Percentiles rank a stretch among this genome's conserved stretches.
Evolutionary conservation across 1,140 invertebrate species (phyloP).

Genomic region (Ceratina calcarata): DNA sequence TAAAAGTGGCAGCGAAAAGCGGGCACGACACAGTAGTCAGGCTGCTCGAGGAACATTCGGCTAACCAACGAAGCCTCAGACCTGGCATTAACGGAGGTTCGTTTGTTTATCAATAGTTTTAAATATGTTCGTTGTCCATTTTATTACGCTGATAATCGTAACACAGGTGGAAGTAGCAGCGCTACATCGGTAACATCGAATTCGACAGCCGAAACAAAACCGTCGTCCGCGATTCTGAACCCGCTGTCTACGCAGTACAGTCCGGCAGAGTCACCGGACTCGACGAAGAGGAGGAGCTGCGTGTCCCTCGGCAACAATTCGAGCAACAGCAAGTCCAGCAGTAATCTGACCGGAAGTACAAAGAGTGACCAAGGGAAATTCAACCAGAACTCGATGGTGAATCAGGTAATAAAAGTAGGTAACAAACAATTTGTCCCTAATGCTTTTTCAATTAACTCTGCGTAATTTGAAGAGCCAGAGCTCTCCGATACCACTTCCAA

Average conservation of each 20-base stretch:
- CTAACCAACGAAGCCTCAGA: slow-evolving; percentile 74
- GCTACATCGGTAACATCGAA: slow-evolving; percentile 83
- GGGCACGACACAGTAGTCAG: slow-evolving; percentile 87
- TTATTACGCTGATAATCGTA: background rate
- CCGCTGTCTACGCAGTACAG: slow-evolving; percentile 79
- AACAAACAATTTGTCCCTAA: slow-evolving; percentile 16
- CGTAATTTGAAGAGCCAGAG: slow-evolving; percentile 18
- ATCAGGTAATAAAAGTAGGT: slow-evolving; percentile 76
- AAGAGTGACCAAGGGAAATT: slow-evolving; percentile 83
- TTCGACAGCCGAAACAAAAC: slow-evolving; percentile 86
- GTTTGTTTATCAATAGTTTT: background rate
- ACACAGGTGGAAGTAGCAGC: slow-evolving; percentile 80
- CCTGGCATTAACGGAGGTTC: slow-evolving; percentile 69
- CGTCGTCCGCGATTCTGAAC: slow-evolving; percentile 84
- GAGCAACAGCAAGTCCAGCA: slow-evolving; percentile 86
- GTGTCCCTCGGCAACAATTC: slow-evolving; percentile 87
- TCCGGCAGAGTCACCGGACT: slow-evolving; percentile 84
- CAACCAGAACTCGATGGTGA: slow-evolving; percentile 77
- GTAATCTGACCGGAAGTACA: slow-evolving; percentile 85
- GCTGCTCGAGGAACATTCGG: slow-evolving; percentile 83
- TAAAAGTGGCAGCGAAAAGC: slow-evolving; percentile 89
- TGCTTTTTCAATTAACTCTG: slow-evolving; percentile 42
- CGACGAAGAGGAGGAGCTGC: slow-evolving; percentile 86
- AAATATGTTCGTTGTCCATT: background rate
- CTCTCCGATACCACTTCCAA: slow-evolving; percentile 56